Evolutionary conservation across 2,888 invertebrate species (phyloP).

Genomic region (Spisula solida): DNA sequence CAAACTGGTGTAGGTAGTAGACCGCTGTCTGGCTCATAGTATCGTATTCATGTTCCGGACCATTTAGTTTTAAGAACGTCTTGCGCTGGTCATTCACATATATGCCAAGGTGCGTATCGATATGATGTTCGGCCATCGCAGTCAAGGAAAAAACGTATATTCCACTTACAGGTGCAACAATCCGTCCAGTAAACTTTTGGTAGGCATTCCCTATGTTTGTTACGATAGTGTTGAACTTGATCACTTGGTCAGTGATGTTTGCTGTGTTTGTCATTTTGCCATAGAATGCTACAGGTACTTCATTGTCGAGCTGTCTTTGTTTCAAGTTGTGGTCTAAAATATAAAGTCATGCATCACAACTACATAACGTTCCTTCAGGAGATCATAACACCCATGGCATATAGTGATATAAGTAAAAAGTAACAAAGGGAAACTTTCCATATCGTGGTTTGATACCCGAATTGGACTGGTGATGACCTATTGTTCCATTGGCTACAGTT

Average conservation of each 20-base stretch:
- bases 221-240: slow-evolving; percentile 43
- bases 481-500: no score
- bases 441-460: no score
- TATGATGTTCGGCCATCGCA: slow-evolving; percentile 8
- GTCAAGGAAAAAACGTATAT: slow-evolving; percentile 54
- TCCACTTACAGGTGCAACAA: slow-evolving; percentile 37
- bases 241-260: slow-evolving; percentile 4
- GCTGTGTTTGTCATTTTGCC: slow-evolving; percentile 15
- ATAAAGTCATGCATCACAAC: not conserved
- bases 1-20: slow-evolving; percentile 38
- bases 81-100: slow-evolving; percentile 43
- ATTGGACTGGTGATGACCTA: no score
- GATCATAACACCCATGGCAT: no score
- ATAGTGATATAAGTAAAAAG: no score
- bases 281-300: slow-evolving; percentile 49
- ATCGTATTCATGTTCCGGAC: slow-evolving; percentile 49
- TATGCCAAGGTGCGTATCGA: slow-evolving; percentile 51
- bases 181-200: slow-evolving; percentile 31
- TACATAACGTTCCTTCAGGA: no score
- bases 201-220: slow-evolving; percentile 45
- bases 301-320: slow-evolving; percentile 33
- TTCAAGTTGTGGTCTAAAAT: slow-evolving; percentile 24
- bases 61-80: slow-evolving; percentile 52
- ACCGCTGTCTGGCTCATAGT: slow-evolving; percentile 58
- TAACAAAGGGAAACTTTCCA: no score